A percentile compares a stretch with the other conserved stretches of the same genome.
phyloP scores from a whole-genome alignment of 2,113 vertebrate species.

The Phalacrocorax aristotelis region DNA sequence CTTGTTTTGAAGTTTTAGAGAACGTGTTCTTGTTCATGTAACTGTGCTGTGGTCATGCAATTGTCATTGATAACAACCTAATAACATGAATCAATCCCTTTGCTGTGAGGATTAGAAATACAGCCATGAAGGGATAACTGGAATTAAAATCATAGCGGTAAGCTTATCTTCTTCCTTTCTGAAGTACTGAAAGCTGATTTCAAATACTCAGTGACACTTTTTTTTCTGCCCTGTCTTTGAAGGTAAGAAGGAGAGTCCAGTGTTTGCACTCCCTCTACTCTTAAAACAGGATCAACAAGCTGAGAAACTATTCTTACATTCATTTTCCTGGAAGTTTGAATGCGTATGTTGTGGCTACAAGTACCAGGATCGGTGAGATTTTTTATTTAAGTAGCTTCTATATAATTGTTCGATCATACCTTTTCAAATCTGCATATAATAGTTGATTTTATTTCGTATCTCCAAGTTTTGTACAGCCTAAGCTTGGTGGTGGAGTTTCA shows the following conservation, averaged over 20 bases:
- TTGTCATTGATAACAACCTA: background rate
- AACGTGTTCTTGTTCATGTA: background rate
- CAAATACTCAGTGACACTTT: background rate
- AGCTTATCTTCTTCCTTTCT: background rate
- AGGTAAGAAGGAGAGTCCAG: conserved; percentile 86
- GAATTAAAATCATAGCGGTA: background rate
- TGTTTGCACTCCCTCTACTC: conserved; percentile 87
- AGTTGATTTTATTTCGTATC: background rate
- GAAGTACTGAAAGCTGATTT: background rate
- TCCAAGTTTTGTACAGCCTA: background rate
- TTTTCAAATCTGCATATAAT: background rate
- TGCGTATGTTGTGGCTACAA: conserved; percentile 81
- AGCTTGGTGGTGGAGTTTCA: background rate
- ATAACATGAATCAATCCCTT: background rate
- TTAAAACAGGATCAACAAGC: conserved; percentile 74
- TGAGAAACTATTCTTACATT: conserved; percentile 80
- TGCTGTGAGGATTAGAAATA: background rate
- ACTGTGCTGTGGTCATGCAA: background rate
- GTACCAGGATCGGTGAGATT: conserved; percentile 76
- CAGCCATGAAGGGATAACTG: background rate
- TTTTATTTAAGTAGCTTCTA: background rate
- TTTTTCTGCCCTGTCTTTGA: conserved; percentile 14
- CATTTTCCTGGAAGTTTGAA: conserved; percentile 84
- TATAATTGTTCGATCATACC: background rate
- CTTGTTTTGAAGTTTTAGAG: background rate